These are phyloP conservation scores for Pangasius krempfi DNA, from an alignment of 2,797 vertebrate genomes.

Conservation along the genomic window DNA sequence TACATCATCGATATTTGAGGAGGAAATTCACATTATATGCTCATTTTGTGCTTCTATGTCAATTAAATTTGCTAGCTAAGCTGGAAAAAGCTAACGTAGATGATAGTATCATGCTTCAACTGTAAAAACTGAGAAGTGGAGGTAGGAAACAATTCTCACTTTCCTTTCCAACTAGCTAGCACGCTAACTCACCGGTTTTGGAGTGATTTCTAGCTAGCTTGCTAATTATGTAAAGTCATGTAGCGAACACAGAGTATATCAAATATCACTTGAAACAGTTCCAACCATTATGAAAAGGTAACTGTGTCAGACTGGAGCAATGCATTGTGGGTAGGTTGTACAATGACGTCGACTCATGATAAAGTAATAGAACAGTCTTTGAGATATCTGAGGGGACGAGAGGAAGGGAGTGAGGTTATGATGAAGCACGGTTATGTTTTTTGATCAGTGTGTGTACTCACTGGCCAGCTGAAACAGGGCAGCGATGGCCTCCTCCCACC, in stretches of 20 bases:
- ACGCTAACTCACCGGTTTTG: neutral
- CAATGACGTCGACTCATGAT: neutral
- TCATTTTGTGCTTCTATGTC: too few species aligned
- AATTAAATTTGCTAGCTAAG: neutral
- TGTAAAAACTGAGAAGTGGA: neutral
- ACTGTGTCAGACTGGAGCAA: neutral
- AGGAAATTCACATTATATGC: neutral
- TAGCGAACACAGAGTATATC: neutral
- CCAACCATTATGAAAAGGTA: neutral
- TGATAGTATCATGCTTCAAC: neutral
- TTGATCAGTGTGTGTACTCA: constrained; percentile 76
- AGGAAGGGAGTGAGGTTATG: neutral
- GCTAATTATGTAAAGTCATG: neutral
- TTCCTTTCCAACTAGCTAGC: neutral
- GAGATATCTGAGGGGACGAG: neutral
- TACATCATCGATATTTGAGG: too few species aligned
- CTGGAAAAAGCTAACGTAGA: neutral
- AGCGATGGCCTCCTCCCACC: constrained; percentile 99
- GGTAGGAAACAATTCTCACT: neutral
- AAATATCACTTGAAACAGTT: neutral
- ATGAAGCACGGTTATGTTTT: neutral
- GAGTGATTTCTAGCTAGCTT: neutral
- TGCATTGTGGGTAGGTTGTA: neutral
- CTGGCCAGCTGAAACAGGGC: constrained; percentile 96
- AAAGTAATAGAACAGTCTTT: neutral